Percentiles rank a stretch among this genome's conserved stretches.
phyloP scores from a whole-genome alignment of 2,888 invertebrate genomes.

The Sycophila texana region DNA sequence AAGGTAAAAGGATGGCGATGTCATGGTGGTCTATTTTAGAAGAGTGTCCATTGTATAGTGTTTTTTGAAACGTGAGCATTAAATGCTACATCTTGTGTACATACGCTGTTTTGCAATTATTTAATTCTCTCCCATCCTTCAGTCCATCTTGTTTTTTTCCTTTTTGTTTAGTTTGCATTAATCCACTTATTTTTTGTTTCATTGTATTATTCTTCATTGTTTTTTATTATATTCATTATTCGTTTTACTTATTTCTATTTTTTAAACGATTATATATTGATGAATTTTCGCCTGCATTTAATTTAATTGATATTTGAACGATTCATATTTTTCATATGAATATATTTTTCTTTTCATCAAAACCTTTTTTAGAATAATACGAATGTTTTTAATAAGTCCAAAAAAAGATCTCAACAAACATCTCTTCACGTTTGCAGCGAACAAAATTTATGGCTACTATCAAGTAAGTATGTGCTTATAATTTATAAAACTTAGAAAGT shows the following conservation, averaged over 20 bases:
- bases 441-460: not conserved
- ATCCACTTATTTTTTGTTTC: constrained; percentile 7
- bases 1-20: constrained; percentile 64
- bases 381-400: too few relatives aligned
- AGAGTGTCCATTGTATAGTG: constrained; percentile 75
- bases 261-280: not conserved
- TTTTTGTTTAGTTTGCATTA: constrained; percentile 31
- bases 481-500: not conserved
- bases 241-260: not conserved
- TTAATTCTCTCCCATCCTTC: constrained; percentile 49
- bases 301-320: not conserved
- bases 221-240: not conserved
- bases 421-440: too few relatives aligned
- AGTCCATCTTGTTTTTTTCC: constrained; percentile 43
- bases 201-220: not conserved
- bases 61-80: constrained; percentile 75
- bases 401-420: too few relatives aligned
- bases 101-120: constrained; percentile 66
- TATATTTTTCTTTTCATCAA: too few relatives aligned
- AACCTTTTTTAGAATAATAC: too few relatives aligned
- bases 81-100: constrained; percentile 75
- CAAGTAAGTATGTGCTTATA: constrained; percentile 13
- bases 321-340: too few relatives aligned
- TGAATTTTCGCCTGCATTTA: not conserved
- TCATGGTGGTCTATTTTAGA: constrained; percentile 75